Evolutionary conservation across 1,140 invertebrate species (phyloP), one percentile per base, ranked within the genome.

Genomic region (Scaptomyza hsui): DNA sequence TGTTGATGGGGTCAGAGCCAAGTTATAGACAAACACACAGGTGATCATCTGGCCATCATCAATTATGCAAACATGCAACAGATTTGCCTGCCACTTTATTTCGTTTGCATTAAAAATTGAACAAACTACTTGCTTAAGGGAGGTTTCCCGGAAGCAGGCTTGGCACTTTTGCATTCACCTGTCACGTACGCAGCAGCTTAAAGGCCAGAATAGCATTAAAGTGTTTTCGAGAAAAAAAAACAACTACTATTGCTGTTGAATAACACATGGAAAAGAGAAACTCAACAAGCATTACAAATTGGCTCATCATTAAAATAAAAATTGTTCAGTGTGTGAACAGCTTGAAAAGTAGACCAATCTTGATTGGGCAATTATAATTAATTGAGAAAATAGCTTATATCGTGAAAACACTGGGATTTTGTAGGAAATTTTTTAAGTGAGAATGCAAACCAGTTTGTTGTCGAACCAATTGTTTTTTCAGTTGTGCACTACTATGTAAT

Each of bases 1-100:
- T 21, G 16, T 29, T 18, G 42, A 39, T 48, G 35, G 32, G 49
- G 13, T 15, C 19, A 19, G 41, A 37, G n/a, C 3, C 32, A 29
- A 49, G 15, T 15, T 16, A 24, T 32, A 29, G 35, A 53, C 47
- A 29, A 35, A 53, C 47, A 13, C 15, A 13, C 16, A 21, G 21
- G 35, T 53, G 24, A 64, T 49, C 55, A 39, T 10, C 41, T n/a
- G 32, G 12, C 48, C 64, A 74, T 57, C 64, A 74, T 85, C 81
- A 77, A 80, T 80, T 77, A 85, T 85, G 77, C 53, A 78, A 83
- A 78, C 63, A 78, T 51, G 47, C 70, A 78, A 68, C 64, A 85
- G 72, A 59, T 73, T 70, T 53, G 41, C 12, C 26, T 55, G 39
- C 32, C 61, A 37, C 26, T 63, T 62, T 53, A 75, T 75, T 75